Evolutionary conservation across 1,140 invertebrate species (phyloP).

Genomic region (Trichogramma pretiosum): DNA sequence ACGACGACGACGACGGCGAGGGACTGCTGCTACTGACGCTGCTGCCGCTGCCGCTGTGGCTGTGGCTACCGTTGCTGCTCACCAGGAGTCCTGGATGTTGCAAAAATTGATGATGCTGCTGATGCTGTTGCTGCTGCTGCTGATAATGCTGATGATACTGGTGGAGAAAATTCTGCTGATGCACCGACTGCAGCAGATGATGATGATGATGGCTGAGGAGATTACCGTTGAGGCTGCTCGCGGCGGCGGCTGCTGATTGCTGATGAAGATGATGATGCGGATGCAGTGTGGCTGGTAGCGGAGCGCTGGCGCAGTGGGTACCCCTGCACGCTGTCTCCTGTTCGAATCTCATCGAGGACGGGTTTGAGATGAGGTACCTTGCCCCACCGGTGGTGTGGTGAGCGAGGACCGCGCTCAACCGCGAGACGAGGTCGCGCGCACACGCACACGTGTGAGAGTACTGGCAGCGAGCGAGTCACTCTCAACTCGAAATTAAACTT

Average conservation of each 20-base stretch:
- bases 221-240: constrained; percentile 9
- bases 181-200: not conserved
- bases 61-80: not conserved
- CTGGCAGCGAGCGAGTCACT: no score
- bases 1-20: no score
- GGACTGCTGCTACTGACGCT: not conserved
- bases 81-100: not conserved
- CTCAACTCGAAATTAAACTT: constrained; percentile 16
- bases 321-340: constrained; percentile 45
- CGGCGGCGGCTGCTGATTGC: no score
- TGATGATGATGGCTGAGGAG: not conserved
- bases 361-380: no score
- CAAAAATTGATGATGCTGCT: not conserved
- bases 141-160: not conserved
- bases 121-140: not conserved
- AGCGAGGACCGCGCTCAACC: constrained; percentile 15
- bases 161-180: not conserved
- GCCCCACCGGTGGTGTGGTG: no score
- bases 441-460: no score
- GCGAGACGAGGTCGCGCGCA: constrained; percentile 40
- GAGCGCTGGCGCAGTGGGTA: constrained; percentile 48
- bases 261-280: constrained; percentile 26
- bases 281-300: constrained; percentile 38
- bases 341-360: constrained; percentile 48
- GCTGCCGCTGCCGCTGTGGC: not conserved